Base-by-base conservation (phyloP, 37 sponge, comb jelly and placozoan species). In the Axinella damicornis region DNA sequence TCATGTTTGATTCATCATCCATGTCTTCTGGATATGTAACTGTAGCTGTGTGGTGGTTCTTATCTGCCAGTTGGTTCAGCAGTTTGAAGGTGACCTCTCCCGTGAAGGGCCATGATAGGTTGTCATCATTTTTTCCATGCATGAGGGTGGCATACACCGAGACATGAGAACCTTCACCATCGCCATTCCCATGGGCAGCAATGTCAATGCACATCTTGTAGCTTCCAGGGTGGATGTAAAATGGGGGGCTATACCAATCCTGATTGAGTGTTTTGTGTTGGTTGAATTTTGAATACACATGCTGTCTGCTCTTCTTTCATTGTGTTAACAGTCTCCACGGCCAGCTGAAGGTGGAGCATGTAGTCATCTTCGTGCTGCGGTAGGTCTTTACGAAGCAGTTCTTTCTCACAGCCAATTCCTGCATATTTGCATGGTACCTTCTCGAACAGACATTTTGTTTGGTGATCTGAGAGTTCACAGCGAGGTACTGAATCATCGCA, bases 401-500 rank as follows among this genome's bases (percentile, higher is more conserved):
- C 24, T 5, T 21, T 27, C 32, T 67, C 65, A 39, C 84, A 84
- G 15, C 84, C 84, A 21, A 84, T 1, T 16, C 25, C 36, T 24
- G 53, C 54, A 38, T 65, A 84, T 30, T 38, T 74, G 67, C 84
- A 84, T 24, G 56, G 56, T 2, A 84, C 64, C 20, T 53, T 53
- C 39, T 84, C 67, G n/a, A 22, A 63, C 53, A 25, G 52, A 52
- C 81, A 80, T 15, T 69, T 53, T 55, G 37, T 58, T 69, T 0
- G 46, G 46, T 46, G 46, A 46, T 46, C 46, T 12, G 46, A 4
- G 9, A 46, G 46, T 46, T 46, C 9, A 9, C 46, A 16, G 36
- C n/a, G 65, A 28, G 16, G 20, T 32, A 5, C 21, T 27, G 15
- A 54, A 56, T 38, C 84, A 74, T 33, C 76, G 67, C 11, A 84